A percentile compares a stretch with the other conserved stretches of the same genome.
Conservation (phyloP, 2,888 invertebrate genomes). For the Ennomos fuscantarius region DNA sequence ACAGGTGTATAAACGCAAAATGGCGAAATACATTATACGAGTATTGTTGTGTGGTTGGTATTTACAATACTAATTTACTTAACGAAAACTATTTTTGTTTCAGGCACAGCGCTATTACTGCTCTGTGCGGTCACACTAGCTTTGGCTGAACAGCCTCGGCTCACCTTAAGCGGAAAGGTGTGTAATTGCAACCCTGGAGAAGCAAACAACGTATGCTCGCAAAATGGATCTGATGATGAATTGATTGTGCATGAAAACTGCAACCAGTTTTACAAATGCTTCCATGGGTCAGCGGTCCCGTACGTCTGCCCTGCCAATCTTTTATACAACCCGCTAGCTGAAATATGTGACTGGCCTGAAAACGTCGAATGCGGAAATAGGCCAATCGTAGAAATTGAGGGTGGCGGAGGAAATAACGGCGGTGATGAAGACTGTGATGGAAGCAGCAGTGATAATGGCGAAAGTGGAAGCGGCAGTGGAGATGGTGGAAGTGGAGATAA, state of each 20-base stretch:
- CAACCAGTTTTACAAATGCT: conserved; percentile 52
- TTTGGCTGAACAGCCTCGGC: conserved; percentile 44
- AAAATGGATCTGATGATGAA: conserved; percentile 42
- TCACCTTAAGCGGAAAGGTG: conserved; percentile 42
- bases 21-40: no score
- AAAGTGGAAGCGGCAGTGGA: conserved; percentile 10
- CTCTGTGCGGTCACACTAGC: conserved; percentile 60
- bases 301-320: conserved; percentile 39
- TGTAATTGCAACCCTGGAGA: conserved; percentile 49
- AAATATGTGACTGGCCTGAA: conserved; percentile 49
- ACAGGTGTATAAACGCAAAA: background rate
- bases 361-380: conserved; percentile 46
- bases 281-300: conserved; percentile 42
- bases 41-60: no score
- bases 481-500: conserved; percentile 15
- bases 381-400: conserved; percentile 29
- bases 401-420: conserved; percentile 1
- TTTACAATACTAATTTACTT: background rate
- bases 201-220: conserved; percentile 47
- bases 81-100: conserved; percentile 34
- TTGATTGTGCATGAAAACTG: conserved; percentile 55
- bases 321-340: conserved; percentile 43
- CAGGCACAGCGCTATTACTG: conserved; percentile 57
- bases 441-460: conserved; percentile 11
- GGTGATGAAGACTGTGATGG: conserved; percentile 10